Percentiles rank a stretch among this genome's conserved stretches.
Conservation (phyloP, 2,113 vertebrate species). For the Gallinago undulata region DNA sequence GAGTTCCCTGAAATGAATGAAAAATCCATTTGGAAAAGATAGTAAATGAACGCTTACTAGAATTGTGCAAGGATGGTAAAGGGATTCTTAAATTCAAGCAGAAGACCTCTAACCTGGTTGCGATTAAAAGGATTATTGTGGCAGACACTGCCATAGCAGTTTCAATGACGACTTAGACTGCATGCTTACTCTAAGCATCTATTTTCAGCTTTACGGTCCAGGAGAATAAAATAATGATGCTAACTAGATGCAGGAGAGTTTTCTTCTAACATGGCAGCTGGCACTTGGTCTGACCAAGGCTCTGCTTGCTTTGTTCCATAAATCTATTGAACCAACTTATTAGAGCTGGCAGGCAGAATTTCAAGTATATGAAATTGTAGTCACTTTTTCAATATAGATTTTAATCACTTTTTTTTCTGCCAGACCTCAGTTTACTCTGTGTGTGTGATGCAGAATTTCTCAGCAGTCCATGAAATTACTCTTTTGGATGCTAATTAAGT, state of each 20-base stretch:
- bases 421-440: not conserved
- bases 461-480: not conserved
- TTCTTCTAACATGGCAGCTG: not conserved
- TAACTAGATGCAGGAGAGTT: not conserved
- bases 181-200: not conserved
- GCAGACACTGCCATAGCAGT: not conserved
- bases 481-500: not conserved
- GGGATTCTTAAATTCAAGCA: not conserved
- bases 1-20: not conserved
- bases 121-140: not conserved
- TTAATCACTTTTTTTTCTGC: not conserved
- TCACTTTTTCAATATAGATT: not conserved
- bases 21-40: not conserved
- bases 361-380: not conserved
- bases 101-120: not conserved
- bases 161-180: not conserved
- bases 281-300: not conserved
- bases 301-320: not conserved
- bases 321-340: not conserved
- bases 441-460: not conserved
- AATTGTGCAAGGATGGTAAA: not conserved
- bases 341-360: not conserved
- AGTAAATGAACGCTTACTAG: not conserved
- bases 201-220: not conserved
- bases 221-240: not conserved